Evolutionary conservation across 2,797 vertebrate genomes (phyloP).

Genomic region (Rhinophrynus dorsalis): DNA sequence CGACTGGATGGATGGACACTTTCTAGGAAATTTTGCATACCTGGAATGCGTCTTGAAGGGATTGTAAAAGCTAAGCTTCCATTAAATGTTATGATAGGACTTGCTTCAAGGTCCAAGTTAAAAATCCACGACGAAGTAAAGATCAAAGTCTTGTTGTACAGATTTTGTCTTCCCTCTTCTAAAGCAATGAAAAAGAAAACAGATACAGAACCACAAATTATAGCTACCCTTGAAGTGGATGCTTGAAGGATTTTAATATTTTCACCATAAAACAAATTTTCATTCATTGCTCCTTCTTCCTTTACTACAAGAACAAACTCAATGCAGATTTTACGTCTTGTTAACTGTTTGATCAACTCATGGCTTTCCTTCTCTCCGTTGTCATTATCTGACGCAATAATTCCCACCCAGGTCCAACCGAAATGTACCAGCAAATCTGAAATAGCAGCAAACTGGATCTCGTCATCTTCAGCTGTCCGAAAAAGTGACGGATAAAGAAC

Average conservation of each 20-base stretch:
- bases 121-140: conserved; percentile 1
- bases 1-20: not conserved
- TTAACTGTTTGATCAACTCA: not conserved
- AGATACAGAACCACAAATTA: conserved; percentile 7
- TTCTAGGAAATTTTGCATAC: not conserved
- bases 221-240: not conserved
- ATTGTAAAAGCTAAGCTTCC: not conserved
- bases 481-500: not conserved
- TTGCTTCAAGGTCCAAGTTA: not conserved
- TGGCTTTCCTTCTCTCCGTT: not conserved
- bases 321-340: not conserved
- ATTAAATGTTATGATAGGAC: not conserved
- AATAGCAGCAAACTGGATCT: not conserved
- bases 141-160: not conserved
- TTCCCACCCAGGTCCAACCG: conserved; percentile 27
- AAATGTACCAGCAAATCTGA: not conserved
- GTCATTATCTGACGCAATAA: not conserved
- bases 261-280: not conserved
- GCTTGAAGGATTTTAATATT: not conserved
- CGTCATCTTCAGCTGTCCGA: not conserved
- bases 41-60: not conserved
- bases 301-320: not conserved
- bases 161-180: not conserved
- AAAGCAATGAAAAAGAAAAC: not conserved
- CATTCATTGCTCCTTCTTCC: not conserved